phyloP scores from a whole-genome alignment of 2,113 vertebrate species.

The Zosterops japonicus region DNA sequence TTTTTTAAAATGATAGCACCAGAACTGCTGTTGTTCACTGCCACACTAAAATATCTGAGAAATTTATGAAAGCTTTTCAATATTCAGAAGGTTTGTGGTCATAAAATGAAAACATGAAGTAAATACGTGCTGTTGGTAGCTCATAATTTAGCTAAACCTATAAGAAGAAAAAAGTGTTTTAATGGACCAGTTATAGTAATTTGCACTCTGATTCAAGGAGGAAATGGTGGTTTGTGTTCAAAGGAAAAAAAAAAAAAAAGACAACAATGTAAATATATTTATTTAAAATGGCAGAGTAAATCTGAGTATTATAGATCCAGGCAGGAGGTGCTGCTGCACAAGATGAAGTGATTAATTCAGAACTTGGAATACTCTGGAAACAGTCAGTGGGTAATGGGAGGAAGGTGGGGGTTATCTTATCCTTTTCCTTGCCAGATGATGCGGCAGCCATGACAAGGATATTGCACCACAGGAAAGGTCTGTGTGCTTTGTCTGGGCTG shows the following conservation, averaged over 20 bases:
- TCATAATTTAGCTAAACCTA: conserved; percentile 13
- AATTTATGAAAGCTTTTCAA: conserved; percentile 43
- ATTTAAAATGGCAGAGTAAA: neutral
- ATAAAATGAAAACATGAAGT: conserved; percentile 20
- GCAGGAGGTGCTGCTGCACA: neutral
- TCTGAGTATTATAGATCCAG: neutral
- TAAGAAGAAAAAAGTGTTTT: neutral
- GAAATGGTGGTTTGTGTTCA: neutral
- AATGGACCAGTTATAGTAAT: neutral
- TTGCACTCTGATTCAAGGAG: neutral
- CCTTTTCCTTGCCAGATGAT: neutral
- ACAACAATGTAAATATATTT: neutral
- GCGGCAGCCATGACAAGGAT: neutral
- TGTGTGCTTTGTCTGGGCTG: neutral
- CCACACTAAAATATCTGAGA: conserved; percentile 10
- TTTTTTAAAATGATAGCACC: conserved; percentile 28
- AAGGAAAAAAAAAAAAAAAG: neutral
- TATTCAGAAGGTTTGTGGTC: conserved; percentile 3
- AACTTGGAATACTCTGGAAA: neutral
- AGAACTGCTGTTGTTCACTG: conserved; percentile 25
- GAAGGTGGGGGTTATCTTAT: neutral
- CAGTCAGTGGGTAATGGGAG: neutral
- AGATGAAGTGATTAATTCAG: neutral
- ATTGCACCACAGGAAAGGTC: neutral
- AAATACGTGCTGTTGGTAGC: conserved; percentile 3